A percentile compares a stretch with the other conserved stretches of the same genome.
Evolutionary conservation across 1,140 invertebrate genomes (phyloP).

Genomic region (Zaprionus camerounensis): DNA sequence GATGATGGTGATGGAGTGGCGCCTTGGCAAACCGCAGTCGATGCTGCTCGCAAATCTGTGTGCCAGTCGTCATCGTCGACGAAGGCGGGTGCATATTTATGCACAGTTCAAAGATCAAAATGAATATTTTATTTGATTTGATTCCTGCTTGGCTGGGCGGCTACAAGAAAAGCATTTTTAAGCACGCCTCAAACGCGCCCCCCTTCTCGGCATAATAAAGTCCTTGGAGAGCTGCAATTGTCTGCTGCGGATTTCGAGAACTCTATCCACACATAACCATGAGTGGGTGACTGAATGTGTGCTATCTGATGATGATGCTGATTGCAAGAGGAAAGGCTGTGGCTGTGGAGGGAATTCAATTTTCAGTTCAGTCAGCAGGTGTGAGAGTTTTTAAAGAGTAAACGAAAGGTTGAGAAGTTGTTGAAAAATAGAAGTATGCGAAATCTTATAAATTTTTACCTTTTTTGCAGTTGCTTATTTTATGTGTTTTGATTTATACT

Average conservation of each 20-base stretch:
- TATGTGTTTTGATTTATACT: no score
- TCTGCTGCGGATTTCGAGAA: conserved; percentile 49
- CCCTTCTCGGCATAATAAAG: conserved; percentile 64
- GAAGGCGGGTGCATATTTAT: conserved; percentile 67
- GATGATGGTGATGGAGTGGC: conserved; percentile 59
- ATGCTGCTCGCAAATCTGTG: conserved; percentile 42
- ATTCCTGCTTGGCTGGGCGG: conserved; percentile 57
- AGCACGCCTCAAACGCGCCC: conserved; percentile 63
- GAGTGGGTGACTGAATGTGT: conserved; percentile 43
- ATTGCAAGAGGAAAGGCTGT: not conserved
- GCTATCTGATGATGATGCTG: not conserved
- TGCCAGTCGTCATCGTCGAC: conserved; percentile 9
- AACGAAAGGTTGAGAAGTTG: not conserved
- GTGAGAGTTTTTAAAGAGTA: not conserved
- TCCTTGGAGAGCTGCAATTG: conserved; percentile 69
- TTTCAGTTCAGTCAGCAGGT: not conserved
- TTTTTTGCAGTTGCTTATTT: no score
- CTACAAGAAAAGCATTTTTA: conserved; percentile 77
- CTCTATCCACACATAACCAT: conserved; percentile 16
- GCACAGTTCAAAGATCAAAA: conserved; percentile 81
- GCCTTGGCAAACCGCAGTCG: conserved; percentile 66
- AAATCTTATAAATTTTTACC: no score
- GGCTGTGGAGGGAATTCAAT: not conserved
- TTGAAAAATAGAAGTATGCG: no score
- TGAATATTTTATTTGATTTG: conserved; percentile 81